phyloP scores from a whole-genome alignment of 2,888 invertebrate genomes.

The Capitulum mitella region DNA sequence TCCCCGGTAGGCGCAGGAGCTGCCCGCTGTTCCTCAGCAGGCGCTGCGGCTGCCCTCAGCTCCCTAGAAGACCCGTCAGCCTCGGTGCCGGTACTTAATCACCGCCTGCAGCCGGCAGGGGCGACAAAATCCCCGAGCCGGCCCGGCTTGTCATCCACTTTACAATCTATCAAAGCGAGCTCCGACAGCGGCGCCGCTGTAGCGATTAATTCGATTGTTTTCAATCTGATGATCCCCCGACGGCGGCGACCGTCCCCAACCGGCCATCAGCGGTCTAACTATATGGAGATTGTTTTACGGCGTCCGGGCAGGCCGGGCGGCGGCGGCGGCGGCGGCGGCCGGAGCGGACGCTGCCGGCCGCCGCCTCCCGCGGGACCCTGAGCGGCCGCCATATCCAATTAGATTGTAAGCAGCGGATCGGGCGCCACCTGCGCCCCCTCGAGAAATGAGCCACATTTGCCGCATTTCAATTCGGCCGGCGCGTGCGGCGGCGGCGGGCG shows the following conservation, averaged over 20 bases:
- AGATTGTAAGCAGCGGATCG: slow-evolving; percentile 20
- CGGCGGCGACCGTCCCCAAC: background rate
- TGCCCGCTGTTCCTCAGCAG: too few relatives aligned
- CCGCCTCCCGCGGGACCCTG: background rate
- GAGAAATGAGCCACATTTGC: background rate
- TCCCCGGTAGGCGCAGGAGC: too few relatives aligned
- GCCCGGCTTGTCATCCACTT: background rate
- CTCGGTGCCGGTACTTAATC: too few relatives aligned
- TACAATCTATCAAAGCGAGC: background rate
- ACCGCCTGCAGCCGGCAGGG: too few relatives aligned
- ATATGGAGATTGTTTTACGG: slow-evolving; percentile 19
- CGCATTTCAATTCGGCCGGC: slow-evolving; percentile 18
- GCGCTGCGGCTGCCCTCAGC: too few relatives aligned
- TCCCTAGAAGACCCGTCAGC: too few relatives aligned
- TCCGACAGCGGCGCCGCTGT: background rate
- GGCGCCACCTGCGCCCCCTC: slow-evolving; percentile 14
- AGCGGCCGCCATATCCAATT: slow-evolving; percentile 17
- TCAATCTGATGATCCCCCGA: slow-evolving; percentile 1
- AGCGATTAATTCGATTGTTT: slow-evolving; percentile 19
- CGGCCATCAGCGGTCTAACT: slow-evolving; percentile 7
- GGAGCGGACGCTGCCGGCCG: background rate
- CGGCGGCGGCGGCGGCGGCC: background rate
- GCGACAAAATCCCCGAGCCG: background rate
- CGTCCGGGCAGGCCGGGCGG: background rate
- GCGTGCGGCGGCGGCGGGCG: background rate